Base-by-base conservation (phyloP, 2,113 vertebrate species). In the Trematomus loennbergii region DNA sequence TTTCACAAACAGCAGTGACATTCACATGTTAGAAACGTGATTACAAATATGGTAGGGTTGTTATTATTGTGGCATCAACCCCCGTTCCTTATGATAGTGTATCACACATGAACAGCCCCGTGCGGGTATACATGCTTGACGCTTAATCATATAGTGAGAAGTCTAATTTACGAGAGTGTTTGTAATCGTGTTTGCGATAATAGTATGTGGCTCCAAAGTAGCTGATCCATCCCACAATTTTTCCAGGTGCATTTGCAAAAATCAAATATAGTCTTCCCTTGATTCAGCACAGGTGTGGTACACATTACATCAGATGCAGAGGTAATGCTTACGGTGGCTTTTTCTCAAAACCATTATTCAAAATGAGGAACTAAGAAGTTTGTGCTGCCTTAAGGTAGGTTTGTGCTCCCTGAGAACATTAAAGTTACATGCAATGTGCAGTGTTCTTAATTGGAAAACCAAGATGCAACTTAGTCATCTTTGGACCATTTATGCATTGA, bases 121-220 rank as follows among this genome's bases (percentile, higher is more conserved):
- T 68, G 52, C 55, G 52, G 2, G 5, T 57, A 64, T 29, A 60
- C 46, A 61, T n/a, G 25, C n/a, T 17, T 8, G 3, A 58, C 61
- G 63, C 36, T 22, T 65, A 5, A 17, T 48, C 40, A 18, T 3
- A 3, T 13, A 9, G 58, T 25, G 71, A 50, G 58, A 33, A 70
- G 20, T 54, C n/a, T 25, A 43, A 71, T 85, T 65, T 73, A 12
- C 11, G 45, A 18, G 18, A 73, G 53, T 57, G 67, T 79, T 15
- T 17, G 48, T 68, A 12, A 5, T 13, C n/a, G 53, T 67, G 36
- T 69, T 22, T 9, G 33, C 12, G n/a, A n/a, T 46, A 25, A 16
- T 20, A 5, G 2, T 60, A 22, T 36, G 50, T 66, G 25, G 2
- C 17, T 8, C 25, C 20, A 54, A 46, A 78, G 36, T 49, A 57